Base-by-base conservation (phyloP, 2,113 vertebrate species). In the Morone saxatilis region DNA sequence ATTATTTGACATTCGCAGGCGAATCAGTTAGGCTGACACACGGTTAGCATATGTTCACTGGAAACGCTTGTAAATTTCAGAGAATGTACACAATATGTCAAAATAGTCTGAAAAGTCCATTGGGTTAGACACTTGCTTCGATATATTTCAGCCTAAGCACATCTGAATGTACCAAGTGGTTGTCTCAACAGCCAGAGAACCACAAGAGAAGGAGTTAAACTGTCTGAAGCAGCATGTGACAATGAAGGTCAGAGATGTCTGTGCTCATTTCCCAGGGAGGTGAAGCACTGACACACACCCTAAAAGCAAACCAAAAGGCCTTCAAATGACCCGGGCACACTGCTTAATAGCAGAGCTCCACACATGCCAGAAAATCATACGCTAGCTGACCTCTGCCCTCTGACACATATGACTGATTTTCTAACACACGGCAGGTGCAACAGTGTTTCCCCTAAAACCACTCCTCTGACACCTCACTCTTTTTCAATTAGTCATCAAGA, bases 21-120 rank as follows among this genome's bases (percentile, higher is more conserved):
- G 3, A 61, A 57, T 83, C 50, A 54, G 43, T 54, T 17, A 7
- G 63, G 68, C 50, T 73, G 25, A 71, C 78, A 80, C 67, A 63
- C 10, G 67, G 78, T 59, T 53, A 40, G 63, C 84, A 90, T 71
- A 67, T 88, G 77, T 88, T 80, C 60, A 63, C 65, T 53, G 41
- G 7, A 54, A 88, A 71, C 2, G 14, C 61, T 60, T 77, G 50
- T 48, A 59, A 45, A 84, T 36, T 63, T 60, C 9, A 2, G 16
- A 80, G 38, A 81, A 84, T 72, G 60, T 62, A 71, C 11, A 80
- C 60, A 71, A 41, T 47, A 8, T 65, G 56, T 48, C 65, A 78
- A 12, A 53, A 51, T 4, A 14, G 50, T 61, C 66, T 51, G 41
- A 70, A 65, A 70, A 50, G 20, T 47, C n/a, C 22, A 48, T 48